These are phyloP conservation scores for Leuciscus idus DNA, from an alignment of 2,113 vertebrate genomes.

Conservation along the genomic window DNA sequence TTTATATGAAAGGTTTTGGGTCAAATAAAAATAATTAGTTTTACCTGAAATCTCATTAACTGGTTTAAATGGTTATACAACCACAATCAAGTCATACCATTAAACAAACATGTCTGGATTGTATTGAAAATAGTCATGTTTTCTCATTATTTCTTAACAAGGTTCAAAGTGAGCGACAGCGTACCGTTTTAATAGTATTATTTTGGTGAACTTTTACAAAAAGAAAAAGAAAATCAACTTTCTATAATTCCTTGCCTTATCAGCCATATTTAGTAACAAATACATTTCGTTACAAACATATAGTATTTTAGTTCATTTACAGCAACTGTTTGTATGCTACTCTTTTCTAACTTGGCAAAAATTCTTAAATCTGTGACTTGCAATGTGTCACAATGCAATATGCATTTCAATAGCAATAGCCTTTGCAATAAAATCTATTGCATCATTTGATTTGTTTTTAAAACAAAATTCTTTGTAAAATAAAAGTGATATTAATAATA, in stretches of 20 bases:
- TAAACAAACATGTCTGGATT: neutral
- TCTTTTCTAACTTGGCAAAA: neutral
- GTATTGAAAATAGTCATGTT: neutral
- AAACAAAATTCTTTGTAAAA: slow-evolving; percentile 42
- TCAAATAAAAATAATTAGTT: neutral
- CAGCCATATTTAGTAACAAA: neutral
- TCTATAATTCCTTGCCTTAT: neutral
- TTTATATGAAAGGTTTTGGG: neutral
- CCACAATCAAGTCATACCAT: neutral
- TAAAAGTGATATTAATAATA: slow-evolving; percentile 38
- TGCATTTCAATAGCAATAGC: slow-evolving; percentile 57
- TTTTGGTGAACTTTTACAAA: neutral
- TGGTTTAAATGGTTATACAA: neutral
- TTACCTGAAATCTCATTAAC: neutral
- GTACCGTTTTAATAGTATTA: neutral
- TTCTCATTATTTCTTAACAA: neutral
- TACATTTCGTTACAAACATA: neutral
- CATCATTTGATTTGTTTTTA: slow-evolving; percentile 48
- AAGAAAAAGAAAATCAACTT: neutral
- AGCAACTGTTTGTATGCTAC: neutral
- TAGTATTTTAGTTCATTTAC: slow-evolving; percentile 19
- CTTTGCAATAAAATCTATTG: slow-evolving; percentile 53
- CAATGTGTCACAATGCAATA: slow-evolving; percentile 49
- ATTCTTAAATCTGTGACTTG: slow-evolving; percentile 44
- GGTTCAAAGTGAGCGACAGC: neutral